Evolutionary conservation across 2,113 vertebrate genomes (phyloP), one percentile per base, ranked within the genome.

Genomic region (Henicopernis longicauda): DNA sequence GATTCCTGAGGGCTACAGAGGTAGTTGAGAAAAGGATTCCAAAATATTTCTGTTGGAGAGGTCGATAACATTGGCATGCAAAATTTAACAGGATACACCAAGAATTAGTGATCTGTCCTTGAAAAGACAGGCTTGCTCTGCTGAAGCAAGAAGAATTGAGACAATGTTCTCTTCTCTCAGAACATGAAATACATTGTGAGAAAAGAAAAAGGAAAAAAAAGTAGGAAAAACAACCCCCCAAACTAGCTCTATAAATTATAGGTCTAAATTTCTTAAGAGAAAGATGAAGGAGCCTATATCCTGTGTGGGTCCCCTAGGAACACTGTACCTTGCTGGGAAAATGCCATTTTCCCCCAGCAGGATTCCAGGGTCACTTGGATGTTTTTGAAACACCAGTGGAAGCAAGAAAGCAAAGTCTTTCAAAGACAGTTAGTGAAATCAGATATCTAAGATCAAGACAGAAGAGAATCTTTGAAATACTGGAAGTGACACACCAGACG

Each of bases 51-150:
- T 80, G 26, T 71, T 67, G 69, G 61, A 82, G 57, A 55, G 45
- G 65, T 89, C 0, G 0, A 72, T 89, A 91, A 85, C 44, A 86
- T 34, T 3, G 3, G 58, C 91, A 85, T 80, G 58, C 86, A 94
- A 94, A 96, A 96, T 95, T 93, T 91, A 94, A 59, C 66, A 95
- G 70, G 58, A 65, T 59, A 77, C 47, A 84, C 57, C 34, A 93
- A 78, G 81, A 94, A 79, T 85, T 95, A 97, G 92, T 91, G 83
- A 58, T 42, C 74, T 93, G 86, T 91, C 95, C 86, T 95, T 95
- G 95, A 94, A 92, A 86, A 94, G 69, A 69, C 34, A 76, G 61
- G 15, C 54, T 92, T 92, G 86, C 91, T 94, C 47, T 82, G 57
- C 13, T 93, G 92, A 86, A 96, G 83, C 80, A 95, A 42, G 34